Evolutionary conservation across 2,797 vertebrate species (phyloP).

Genomic region (Merluccius polli): DNA sequence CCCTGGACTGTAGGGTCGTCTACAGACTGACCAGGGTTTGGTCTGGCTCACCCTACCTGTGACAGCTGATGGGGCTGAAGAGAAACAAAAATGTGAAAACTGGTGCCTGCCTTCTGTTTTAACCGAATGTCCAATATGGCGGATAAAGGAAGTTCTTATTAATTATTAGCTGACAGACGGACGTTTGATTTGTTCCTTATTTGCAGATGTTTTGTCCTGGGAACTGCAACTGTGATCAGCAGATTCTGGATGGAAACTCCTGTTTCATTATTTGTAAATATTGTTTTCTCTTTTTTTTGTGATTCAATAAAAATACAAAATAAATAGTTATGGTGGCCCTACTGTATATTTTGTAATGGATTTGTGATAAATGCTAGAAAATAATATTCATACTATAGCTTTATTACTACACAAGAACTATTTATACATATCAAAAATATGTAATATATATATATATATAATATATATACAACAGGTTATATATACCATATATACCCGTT

Average conservation of each 20-base stretch:
- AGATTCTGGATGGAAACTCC: neutral
- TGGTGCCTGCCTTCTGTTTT: neutral
- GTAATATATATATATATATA: neutral
- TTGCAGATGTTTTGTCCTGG: neutral
- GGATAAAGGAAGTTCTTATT: neutral
- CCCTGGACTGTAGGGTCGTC: neutral
- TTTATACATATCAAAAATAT: neutral
- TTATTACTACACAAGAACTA: neutral
- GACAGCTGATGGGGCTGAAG: neutral
- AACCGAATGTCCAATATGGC: neutral
- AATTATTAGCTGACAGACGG: neutral
- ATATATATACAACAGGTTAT: too few species aligned
- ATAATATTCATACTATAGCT: neutral
- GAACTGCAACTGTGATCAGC: neutral
- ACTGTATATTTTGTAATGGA: neutral
- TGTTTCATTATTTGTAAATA: slow-evolving; percentile 16
- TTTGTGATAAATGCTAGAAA: neutral
- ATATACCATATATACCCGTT: too few species aligned
- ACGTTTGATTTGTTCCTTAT: neutral
- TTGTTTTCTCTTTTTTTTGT: slow-evolving; percentile 2
- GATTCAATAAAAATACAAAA: slow-evolving; percentile 17
- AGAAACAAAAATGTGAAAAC: neutral
- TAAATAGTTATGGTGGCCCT: neutral
- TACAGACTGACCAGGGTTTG: neutral
- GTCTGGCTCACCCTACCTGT: neutral